These are phyloP conservation scores for Cephalopterus ornatus DNA, from an alignment of 2,113 vertebrate genomes.

Conservation along the genomic window DNA sequence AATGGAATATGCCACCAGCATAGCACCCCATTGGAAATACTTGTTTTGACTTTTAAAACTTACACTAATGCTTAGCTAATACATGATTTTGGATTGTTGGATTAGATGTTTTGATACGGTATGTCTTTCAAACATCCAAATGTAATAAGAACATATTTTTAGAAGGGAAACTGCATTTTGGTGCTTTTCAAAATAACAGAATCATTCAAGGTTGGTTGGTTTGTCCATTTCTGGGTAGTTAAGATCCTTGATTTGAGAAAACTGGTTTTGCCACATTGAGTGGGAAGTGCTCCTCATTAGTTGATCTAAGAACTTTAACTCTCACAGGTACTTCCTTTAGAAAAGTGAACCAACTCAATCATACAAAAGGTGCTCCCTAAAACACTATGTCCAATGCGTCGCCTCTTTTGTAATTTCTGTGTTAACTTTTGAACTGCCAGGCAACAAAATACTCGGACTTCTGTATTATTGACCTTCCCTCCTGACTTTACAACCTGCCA, in stretches of 20 bases:
- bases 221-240: neutral
- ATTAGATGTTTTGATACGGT: neutral
- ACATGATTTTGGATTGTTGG: neutral
- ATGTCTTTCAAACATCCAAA: neutral
- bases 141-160: neutral
- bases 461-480: neutral
- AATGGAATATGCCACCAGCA: neutral
- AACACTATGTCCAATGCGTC: neutral
- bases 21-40: neutral
- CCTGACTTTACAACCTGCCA: accelerated
- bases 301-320: neutral
- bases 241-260: neutral
- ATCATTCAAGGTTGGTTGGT: neutral
- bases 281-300: neutral
- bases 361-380: neutral
- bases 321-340: neutral
- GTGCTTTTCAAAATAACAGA: neutral
- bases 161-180: neutral
- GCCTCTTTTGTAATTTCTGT: neutral
- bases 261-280: neutral
- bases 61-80: neutral
- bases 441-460: neutral
- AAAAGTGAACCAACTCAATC: neutral
- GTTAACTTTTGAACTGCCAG: neutral
- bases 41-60: neutral